phyloP scores from a whole-genome alignment of 1,140 invertebrate species.

The Hylaeus anthracinus region DNA sequence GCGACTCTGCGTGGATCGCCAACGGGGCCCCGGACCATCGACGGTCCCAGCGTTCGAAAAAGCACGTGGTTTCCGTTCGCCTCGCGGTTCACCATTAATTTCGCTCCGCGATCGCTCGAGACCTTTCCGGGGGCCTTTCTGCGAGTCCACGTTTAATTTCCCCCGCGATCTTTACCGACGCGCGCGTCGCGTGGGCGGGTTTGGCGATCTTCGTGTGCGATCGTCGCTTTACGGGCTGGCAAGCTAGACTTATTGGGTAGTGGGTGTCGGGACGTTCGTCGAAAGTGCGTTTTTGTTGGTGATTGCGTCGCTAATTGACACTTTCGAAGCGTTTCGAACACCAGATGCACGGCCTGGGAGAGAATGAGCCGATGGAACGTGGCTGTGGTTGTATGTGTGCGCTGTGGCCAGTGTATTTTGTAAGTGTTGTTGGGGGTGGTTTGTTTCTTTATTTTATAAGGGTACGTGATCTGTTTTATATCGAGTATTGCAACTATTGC shows the following conservation, averaged over 20 bases:
- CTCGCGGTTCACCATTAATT: no score
- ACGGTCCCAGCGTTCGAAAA: conserved; percentile 7
- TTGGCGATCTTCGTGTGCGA: conserved; percentile 29
- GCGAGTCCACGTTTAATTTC: conserved; percentile 25
- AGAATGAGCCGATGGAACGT: no score
- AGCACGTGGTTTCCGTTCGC: conserved; percentile 23
- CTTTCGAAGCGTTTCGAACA: no score
- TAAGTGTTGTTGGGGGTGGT: no score
- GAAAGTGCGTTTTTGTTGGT: no score
- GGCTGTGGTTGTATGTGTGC: no score
- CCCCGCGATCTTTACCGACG: neutral
- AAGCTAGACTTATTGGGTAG: conserved; percentile 21
- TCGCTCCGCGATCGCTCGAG: neutral
- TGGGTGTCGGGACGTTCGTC: neutral
- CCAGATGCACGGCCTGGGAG: no score
- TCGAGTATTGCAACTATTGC: no score
- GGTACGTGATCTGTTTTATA: no score
- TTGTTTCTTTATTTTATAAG: no score
- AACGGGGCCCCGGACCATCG: neutral
- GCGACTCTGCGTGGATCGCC: conserved; percentile 36
- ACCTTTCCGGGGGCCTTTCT: neutral
- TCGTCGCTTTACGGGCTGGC: neutral
- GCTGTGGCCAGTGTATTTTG: no score
- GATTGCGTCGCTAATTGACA: neutral
- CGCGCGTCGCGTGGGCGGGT: conserved; percentile 15